phyloP scores from a whole-genome alignment of 2,888 invertebrate genomes.

The Podabrus alpinus region DNA sequence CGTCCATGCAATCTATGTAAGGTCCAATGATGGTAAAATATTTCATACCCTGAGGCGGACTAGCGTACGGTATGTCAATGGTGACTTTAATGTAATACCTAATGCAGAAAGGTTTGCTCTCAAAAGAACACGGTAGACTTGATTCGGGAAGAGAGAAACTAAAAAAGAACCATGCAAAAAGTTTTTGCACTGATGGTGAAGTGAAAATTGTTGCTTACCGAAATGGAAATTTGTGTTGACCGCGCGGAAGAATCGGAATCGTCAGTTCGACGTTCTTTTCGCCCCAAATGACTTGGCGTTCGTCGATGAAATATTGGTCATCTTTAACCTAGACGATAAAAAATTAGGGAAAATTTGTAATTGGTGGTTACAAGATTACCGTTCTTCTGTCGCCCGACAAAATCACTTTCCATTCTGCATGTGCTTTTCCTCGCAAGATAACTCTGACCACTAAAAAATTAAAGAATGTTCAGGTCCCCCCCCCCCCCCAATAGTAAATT shows the following conservation, averaged over 20 bases:
- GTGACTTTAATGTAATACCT: slow-evolving; percentile 74
- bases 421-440: slow-evolving; percentile 73
- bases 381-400: slow-evolving; percentile 73
- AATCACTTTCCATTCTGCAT: slow-evolving; percentile 77
- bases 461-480: background rate
- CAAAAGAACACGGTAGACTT: slow-evolving; percentile 75
- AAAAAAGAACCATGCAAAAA: background rate
- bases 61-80: slow-evolving; percentile 77
- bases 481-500: too few species aligned
- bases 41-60: slow-evolving; percentile 78
- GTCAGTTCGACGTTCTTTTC: slow-evolving; percentile 67
- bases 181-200: background rate
- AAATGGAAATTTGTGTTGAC: slow-evolving; percentile 71
- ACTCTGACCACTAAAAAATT: slow-evolving; percentile 64
- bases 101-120: slow-evolving; percentile 73
- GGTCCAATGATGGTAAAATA: slow-evolving; percentile 80
- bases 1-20: slow-evolving; percentile 80
- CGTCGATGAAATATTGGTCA: slow-evolving; percentile 77
- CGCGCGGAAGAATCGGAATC: slow-evolving; percentile 71
- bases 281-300: slow-evolving; percentile 73
- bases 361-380: slow-evolving; percentile 50
- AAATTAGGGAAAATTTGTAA: background rate
- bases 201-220: slow-evolving; percentile 46
- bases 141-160: slow-evolving; percentile 73
- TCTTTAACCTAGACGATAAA: slow-evolving; percentile 59